Evolutionary conservation across 2,888 invertebrate genomes (phyloP), one percentile per base, ranked within the genome.

Genomic region (Acanthococcus lagerstroemiae): DNA sequence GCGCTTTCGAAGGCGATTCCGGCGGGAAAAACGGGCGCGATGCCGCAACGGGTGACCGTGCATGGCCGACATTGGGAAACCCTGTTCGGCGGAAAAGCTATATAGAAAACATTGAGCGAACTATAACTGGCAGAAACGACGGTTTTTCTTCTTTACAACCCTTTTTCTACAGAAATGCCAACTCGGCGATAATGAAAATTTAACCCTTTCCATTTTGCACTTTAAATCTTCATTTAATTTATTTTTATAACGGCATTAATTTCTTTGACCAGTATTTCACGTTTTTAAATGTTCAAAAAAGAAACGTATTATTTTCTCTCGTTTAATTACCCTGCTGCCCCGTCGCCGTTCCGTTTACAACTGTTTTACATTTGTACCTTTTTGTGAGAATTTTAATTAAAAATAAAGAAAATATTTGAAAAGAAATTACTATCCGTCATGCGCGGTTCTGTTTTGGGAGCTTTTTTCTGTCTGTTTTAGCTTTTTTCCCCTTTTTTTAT

Each of bases 151-250:
- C 61, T 61, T 61, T 61, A 61, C 52, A 61, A 61, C 61, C 61
- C 61, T 61, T 61, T 61, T 61, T 61, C 61, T 61, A 52, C 61
- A 61, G 61, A 61, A 61, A 61, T 61, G 61, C 61, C 61, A 61
- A 61, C 61, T 61, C 61, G 61, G 61, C 61, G 61, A 61, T 61
- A 61, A 61, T 61, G 61, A 61, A 61, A 61, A 61, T 61, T 61
- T 61, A 61, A 61, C 61, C 61, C 61, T 61, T 61, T 61, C 61
- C 48, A 61, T 61, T 61, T 61, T 61, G 61, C 61, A 61, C 61
- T 61, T 61, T 61, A 61, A 61, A 61, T 61, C 61, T 61, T 61
- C 61, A 61, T 61, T 61, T 61, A 61, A 61, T 61, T 61, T 61
- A 61, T 61, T 61, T 61, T 61, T 61, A 61, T 61, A 61, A 61